Base-by-base conservation (phyloP, 2,888 invertebrate species). In the Agriopis marginaria region DNA sequence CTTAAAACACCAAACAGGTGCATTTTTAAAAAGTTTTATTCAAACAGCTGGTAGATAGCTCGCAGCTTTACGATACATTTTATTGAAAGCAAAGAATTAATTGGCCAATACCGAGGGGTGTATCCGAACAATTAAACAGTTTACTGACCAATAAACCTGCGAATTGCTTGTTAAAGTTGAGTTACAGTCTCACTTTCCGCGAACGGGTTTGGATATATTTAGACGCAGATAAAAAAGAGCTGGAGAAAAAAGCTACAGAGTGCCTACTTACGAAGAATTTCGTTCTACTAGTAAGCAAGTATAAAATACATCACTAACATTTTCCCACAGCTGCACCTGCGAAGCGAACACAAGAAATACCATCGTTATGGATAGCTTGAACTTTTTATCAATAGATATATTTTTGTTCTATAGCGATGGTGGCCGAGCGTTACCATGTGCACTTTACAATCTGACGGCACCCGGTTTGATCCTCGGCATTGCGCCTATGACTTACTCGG, bases 41-140 rank as follows among this genome's bases (percentile, higher is more conserved):
- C 44, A 75, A 74, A 66, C 76, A 80, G 77, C 75, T 80, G 75
- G 66, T 70, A 68, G 72, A 74, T 76, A 76, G 79, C 74, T 74
- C 67, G 60, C 63, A 69, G 67, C 70, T 82, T 85, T 77, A 84
- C 77, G 78, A 76, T 73, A 71, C 49, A 32, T 77, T 83, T 86
- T 80, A 84, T 77, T 75, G 71, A 74, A 78, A 76, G 78, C 78
- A 82, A 80, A 80, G 80, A 77, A 84, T 83, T 86, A 85, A 86
- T 86, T 85, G 80, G 78, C 81, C 80, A 75, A 81, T 84, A 84
- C 81, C 77, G 78, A 77, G 77, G 76, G 80, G 80, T 82, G 78
- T 88, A 87, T 77, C 77, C 79, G 78, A 71, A 84, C 85, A 89
- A 89, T 89, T 87, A 90, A 87, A 87, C 82, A 81, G 77, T 89